phyloP scores from a whole-genome alignment of 1,140 invertebrate genomes.

The Hetaerina americana region DNA sequence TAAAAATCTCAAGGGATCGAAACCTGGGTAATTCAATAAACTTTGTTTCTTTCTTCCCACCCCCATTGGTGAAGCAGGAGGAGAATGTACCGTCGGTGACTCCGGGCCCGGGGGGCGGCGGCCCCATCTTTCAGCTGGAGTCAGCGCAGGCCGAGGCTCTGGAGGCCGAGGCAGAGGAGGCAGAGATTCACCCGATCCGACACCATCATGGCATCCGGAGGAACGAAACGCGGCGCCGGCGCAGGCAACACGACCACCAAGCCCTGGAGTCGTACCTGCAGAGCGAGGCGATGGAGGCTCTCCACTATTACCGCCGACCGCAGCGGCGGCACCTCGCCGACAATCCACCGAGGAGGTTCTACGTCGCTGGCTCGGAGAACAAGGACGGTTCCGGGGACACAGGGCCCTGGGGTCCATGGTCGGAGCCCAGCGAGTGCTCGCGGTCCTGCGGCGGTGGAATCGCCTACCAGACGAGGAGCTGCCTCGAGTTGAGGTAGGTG shows the following conservation, averaged over 20 bases:
- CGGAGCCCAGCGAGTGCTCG: slow-evolving; percentile 59
- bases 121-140: neutral
- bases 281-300: neutral
- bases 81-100: neutral
- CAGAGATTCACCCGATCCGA: neutral
- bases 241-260: neutral
- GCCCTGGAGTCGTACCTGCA: neutral
- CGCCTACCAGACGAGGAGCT: slow-evolving; percentile 56
- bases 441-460: slow-evolving; percentile 84
- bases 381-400: slow-evolving; percentile 43
- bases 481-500: too few species aligned
- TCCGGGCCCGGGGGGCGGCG: neutral
- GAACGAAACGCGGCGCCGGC: neutral
- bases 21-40: too few species aligned
- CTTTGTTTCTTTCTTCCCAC: too few species aligned
- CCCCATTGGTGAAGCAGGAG: too few species aligned
- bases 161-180: neutral
- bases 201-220: neutral
- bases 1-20: too few species aligned
- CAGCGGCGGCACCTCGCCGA: neutral
- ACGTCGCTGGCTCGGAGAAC: neutral
- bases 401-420: slow-evolving; percentile 64
- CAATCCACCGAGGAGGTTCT: neutral
- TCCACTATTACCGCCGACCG: neutral
- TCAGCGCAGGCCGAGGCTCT: neutral